These are phyloP conservation scores for Rhinopomastus cyanomelas DNA, from an alignment of 2,113 vertebrate genomes.

Conservation along the genomic window DNA sequence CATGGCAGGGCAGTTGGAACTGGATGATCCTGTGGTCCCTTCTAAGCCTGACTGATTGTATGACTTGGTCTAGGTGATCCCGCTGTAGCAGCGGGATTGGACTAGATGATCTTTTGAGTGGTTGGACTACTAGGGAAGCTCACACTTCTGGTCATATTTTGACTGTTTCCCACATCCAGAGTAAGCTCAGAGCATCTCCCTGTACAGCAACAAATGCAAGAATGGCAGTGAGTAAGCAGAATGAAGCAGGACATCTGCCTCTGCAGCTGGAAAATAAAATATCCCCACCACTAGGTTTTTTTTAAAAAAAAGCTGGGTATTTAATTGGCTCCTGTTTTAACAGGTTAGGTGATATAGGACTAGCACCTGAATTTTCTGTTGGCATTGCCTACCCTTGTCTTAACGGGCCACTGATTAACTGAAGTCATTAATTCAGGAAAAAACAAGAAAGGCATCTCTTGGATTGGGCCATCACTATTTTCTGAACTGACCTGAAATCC, in stretches of 20 bases:
- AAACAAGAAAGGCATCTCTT: background rate
- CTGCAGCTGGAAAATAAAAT: background rate
- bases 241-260: background rate
- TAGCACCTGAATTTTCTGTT: background rate
- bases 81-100: too few species aligned
- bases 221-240: background rate
- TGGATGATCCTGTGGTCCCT: too few species aligned
- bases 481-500: background rate
- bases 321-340: background rate
- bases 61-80: too few species aligned
- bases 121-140: background rate
- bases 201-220: background rate
- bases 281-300: too few species aligned
- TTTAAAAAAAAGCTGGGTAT: background rate
- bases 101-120: too few species aligned
- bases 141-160: background rate
- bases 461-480: background rate
- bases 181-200: background rate
- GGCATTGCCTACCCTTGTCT: fast-evolving
- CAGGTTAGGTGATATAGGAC: background rate
- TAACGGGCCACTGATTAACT: background rate
- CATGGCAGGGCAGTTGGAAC: too few species aligned
- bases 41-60: too few species aligned
- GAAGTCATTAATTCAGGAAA: background rate
- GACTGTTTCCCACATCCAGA: background rate